Evolutionary conservation across 1,140 invertebrate genomes (phyloP).

Genomic region (Danaus melanippus): DNA sequence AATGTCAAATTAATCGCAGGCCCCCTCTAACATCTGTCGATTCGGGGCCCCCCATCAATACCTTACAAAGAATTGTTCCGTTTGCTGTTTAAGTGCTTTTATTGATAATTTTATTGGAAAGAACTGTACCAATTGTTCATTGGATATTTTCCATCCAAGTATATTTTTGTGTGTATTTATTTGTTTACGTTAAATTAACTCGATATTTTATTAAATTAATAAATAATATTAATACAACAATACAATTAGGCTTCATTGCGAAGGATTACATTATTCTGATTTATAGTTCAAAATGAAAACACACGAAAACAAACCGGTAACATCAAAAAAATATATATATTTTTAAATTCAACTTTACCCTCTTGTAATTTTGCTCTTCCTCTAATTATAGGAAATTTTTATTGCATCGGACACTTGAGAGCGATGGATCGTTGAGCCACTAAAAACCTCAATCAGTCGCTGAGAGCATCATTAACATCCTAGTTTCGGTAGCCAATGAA

Average conservation of each 20-base stretch:
- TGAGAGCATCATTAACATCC: constrained; percentile 21
- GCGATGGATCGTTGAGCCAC: constrained; percentile 13
- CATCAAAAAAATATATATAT: too few relatives aligned
- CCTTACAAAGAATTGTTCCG: constrained; percentile 33
- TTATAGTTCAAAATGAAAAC: too few relatives aligned
- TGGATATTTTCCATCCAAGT: too few relatives aligned
- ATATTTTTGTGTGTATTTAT: too few relatives aligned
- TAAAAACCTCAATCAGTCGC: constrained; percentile 21
- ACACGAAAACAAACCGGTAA: too few relatives aligned
- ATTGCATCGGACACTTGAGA: constrained; percentile 18
- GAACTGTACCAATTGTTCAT: too few relatives aligned
- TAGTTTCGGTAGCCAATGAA: constrained; percentile 12
- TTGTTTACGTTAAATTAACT: too few relatives aligned
- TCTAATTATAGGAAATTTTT: constrained; percentile 20
- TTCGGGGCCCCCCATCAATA: constrained; percentile 28
- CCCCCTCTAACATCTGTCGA: constrained; percentile 57
- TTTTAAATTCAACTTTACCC: too few relatives aligned
- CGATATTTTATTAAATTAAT: too few relatives aligned
- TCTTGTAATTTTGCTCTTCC: constrained; percentile 4
- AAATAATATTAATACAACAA: too few relatives aligned
- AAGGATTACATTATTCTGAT: too few relatives aligned
- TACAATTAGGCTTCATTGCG: too few relatives aligned
- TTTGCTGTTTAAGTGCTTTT: constrained; percentile 43
- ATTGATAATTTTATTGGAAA: constrained; percentile 18
- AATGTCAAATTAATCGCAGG: constrained; percentile 63